Percentiles rank a stretch among this genome's conserved stretches.
These are phyloP conservation scores for Cercopithecus hamlyni DNA, from an alignment of 2,797 vertebrate species.

Conservation along the genomic window DNA sequence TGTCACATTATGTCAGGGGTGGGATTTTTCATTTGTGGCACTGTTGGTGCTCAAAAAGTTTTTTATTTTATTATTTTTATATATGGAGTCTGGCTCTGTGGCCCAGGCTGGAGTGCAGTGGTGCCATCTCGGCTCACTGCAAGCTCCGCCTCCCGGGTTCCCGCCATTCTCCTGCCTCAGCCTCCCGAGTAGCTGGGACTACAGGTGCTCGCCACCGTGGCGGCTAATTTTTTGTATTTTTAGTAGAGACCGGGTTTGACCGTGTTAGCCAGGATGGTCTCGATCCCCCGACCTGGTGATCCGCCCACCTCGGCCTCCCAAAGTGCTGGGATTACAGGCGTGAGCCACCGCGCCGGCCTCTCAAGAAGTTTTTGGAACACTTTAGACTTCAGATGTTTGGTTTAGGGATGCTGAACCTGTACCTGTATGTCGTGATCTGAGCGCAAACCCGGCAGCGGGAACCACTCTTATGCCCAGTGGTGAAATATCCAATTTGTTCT, in stretches of 20 bases:
- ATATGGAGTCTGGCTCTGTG: no score
- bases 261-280: no score
- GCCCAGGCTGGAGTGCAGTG: no score
- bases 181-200: rapidly evolving
- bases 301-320: no score
- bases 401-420: no score
- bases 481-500: background rate
- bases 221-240: no score
- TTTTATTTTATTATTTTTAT: no score
- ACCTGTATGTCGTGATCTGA: background rate
- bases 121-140: rapidly evolving
- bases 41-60: background rate
- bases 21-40: background rate
- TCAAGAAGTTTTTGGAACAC: background rate
- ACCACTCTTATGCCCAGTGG: background rate
- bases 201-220: no score
- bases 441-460: rapidly evolving
- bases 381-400: background rate
- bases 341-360: rapidly evolving
- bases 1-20: background rate
- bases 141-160: no score
- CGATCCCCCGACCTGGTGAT: rapidly evolving
- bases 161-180: no score
- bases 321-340: no score
- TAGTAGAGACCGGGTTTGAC: no score